Evolutionary conservation across 2,888 invertebrate genomes (phyloP).

Genomic region (Prenolepis imparis): DNA sequence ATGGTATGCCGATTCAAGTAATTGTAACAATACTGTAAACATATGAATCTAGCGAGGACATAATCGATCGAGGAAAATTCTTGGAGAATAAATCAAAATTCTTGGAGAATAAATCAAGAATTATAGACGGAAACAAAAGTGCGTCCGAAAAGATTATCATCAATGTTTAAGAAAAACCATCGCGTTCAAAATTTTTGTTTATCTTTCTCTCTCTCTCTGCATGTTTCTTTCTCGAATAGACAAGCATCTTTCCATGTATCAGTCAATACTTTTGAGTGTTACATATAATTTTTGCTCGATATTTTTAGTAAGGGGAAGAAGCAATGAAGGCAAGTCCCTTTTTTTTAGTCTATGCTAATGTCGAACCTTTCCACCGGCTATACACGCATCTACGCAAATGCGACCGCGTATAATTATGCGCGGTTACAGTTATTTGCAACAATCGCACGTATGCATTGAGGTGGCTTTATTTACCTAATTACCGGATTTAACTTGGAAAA

Average conservation of each 20-base stretch:
- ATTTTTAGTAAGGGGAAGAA: background rate
- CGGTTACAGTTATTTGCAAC: conserved; percentile 66
- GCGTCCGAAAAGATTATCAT: background rate
- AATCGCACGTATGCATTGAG: conserved; percentile 66
- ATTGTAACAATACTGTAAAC: conserved; percentile 76
- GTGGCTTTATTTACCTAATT: conserved; percentile 77
- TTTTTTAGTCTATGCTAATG: conserved; percentile 38
- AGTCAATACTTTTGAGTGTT: conserved; percentile 41
- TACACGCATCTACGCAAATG: conserved; percentile 44
- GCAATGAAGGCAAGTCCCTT: background rate
- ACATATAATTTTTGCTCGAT: conserved; percentile 46
- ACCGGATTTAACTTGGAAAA: conserved; percentile 73
- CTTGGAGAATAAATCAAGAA: background rate
- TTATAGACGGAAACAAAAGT: conserved; percentile 16
- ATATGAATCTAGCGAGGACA: conserved; percentile 63
- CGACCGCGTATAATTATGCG: conserved; percentile 65
- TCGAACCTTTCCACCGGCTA: conserved; percentile 38
- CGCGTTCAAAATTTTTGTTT: background rate
- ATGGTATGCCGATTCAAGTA: conserved; percentile 71
- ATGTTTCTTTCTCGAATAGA: background rate
- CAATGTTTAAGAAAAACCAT: background rate
- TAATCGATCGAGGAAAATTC: conserved; percentile 44
- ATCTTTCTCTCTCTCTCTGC: background rate
- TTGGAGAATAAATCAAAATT: background rate
- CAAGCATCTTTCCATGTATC: conserved; percentile 29